Evolutionary conservation across 2,113 vertebrate genomes (phyloP).

Genomic region (Macroglossus sobrinus): DNA sequence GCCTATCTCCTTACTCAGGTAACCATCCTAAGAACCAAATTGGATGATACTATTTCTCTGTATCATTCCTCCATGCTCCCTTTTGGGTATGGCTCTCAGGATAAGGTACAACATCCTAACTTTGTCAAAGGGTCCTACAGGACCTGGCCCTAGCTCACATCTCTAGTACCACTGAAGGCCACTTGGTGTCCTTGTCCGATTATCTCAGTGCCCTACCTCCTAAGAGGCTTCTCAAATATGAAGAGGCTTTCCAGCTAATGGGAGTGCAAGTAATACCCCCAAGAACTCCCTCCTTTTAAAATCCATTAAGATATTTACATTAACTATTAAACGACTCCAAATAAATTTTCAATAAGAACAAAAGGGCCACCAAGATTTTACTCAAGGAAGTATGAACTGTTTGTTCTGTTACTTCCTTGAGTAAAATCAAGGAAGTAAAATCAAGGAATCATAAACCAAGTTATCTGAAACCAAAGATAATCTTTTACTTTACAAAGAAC

Average conservation of each 20-base stretch:
- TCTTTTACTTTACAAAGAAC: background rate
- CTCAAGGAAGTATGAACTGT: background rate
- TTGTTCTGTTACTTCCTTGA: too few relatives aligned
- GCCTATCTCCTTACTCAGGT: background rate
- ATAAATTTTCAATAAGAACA: background rate
- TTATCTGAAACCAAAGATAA: background rate
- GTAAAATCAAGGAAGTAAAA: too few relatives aligned
- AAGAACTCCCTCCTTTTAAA: background rate
- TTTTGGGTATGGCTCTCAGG: background rate
- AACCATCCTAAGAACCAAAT: background rate
- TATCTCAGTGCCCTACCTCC: too few relatives aligned
- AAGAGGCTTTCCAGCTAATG: background rate
- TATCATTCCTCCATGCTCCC: background rate
- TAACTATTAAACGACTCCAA: constrained; percentile 9
- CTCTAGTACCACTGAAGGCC: background rate
- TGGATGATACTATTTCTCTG: background rate
- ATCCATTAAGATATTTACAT: background rate
- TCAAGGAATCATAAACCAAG: too few relatives aligned
- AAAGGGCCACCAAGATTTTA: background rate
- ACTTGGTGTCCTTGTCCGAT: background rate
- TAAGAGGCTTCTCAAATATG: background rate
- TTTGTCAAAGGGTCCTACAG: background rate
- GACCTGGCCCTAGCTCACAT: background rate
- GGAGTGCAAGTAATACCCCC: background rate
- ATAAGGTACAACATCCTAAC: background rate